phyloP scores from a whole-genome alignment of 2,888 invertebrate species.

The Bedellia somnulentella region DNA sequence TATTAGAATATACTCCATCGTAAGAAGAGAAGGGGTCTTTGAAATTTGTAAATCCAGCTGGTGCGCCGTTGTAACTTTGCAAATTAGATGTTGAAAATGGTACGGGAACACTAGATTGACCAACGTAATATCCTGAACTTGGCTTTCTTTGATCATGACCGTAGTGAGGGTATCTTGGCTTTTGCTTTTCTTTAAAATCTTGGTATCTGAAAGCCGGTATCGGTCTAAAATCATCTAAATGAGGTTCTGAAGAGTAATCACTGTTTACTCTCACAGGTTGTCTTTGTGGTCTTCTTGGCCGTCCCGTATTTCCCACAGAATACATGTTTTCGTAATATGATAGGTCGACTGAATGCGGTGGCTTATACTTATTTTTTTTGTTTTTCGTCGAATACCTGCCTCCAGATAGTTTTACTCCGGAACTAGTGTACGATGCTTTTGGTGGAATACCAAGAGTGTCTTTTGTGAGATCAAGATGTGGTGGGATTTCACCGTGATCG shows the following conservation, averaged over 20 bases:
- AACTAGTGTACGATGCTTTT: slow-evolving; percentile 35
- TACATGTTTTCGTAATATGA: slow-evolving; percentile 47
- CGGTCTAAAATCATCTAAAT: slow-evolving; percentile 25
- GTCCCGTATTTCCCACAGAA: slow-evolving; percentile 20
- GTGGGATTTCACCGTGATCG: slow-evolving; percentile 48
- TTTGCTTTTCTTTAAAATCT: slow-evolving; percentile 26
- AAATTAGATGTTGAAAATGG: slow-evolving; percentile 40
- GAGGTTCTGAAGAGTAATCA: slow-evolving; percentile 17
- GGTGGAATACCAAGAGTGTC: slow-evolving; percentile 30
- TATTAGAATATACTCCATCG: slow-evolving; percentile 26
- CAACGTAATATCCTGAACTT: slow-evolving; percentile 18
- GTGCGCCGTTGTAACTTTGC: slow-evolving; percentile 18
- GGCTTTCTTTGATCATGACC: slow-evolving; percentile 19
- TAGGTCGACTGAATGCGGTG: slow-evolving; percentile 20
- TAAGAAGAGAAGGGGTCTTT: slow-evolving; percentile 31
- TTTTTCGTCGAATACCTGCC: neutral
- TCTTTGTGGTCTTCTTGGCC: slow-evolving; percentile 20
- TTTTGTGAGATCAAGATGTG: slow-evolving; percentile 30
- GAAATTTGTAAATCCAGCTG: slow-evolving; percentile 21
- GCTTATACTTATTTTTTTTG: slow-evolving; percentile 19
- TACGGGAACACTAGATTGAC: slow-evolving; percentile 23
- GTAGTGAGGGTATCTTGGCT: slow-evolving; percentile 16
- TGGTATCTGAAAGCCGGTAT: slow-evolving; percentile 27
- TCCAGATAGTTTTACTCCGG: slow-evolving; percentile 29
- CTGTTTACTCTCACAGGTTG: slow-evolving; percentile 17